Evolutionary conservation across 2,797 vertebrate genomes (phyloP), one percentile per base, ranked within the genome.

Genomic region (Fistularia commersonii): DNA sequence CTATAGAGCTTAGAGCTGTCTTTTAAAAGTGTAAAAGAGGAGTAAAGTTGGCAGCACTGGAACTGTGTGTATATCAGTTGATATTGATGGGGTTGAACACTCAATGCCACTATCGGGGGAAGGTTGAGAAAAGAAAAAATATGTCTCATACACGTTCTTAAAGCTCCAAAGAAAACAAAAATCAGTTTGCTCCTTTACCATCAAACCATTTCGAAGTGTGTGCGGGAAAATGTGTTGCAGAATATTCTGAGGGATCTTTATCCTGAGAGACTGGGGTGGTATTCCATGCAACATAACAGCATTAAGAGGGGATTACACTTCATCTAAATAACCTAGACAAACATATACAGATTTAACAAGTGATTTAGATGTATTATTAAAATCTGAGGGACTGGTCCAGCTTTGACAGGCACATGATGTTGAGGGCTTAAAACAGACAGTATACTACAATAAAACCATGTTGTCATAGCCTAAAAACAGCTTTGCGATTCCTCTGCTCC

Each of bases 261-360:
- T 74, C 66, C 70, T 48, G 45, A 41, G 35, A 60, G 76, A 73
- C 61, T 63, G 51, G 66, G 61, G 61, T 64, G 50, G 51, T 49
- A 54, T 74, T 77, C 40, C 48, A 56, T 61, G 50, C 68, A 76
- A 66, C 56, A 66, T 67, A 79, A 79, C 64, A 53, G 72, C 50
- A 72, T 85, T 81, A 78, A 66, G 49, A 64, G 66, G 3, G 39
- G 80, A 83, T 79, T 83, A 76, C 68, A 67, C 48, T 54, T 71
- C 34, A 59, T 53, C 63, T 81, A 71, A 83, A 84, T 78, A 84
- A 80, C 50, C 51, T 49, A 34, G 36, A 61, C 72, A 76, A 63
- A 64, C 33, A 64, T 52, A 74, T 44, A 73, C 70, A 87, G 78
- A 87, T 84, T 78, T 76, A 66, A 79, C 69, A 64, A 64, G 69